Evolutionary conservation across 2,797 vertebrate genomes (phyloP).

Genomic region (Aphelocoma californica): DNA sequence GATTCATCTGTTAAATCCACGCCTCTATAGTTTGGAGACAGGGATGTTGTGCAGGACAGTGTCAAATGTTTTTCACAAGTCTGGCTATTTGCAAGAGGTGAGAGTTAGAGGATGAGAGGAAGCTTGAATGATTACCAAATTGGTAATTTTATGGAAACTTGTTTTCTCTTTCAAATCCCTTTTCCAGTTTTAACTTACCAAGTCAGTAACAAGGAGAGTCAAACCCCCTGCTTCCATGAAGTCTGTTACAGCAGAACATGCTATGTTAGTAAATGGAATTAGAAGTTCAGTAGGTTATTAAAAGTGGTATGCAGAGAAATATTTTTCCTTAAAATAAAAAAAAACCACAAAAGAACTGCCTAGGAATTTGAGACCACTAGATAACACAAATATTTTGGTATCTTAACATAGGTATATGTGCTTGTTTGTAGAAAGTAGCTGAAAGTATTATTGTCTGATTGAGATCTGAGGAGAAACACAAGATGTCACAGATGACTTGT

Average conservation of each 20-base stretch:
- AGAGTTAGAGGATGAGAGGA: neutral
- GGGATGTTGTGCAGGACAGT: neutral
- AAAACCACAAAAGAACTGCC: neutral
- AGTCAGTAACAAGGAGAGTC: neutral
- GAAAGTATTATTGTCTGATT: neutral
- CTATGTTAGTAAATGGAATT: neutral
- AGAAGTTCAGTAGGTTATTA: neutral
- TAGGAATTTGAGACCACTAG: neutral
- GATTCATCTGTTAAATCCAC: neutral
- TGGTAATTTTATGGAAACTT: neutral
- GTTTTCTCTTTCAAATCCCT: neutral
- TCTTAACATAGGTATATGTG: neutral
- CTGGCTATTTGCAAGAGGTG: neutral
- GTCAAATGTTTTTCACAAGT: neutral
- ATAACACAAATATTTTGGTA: neutral
- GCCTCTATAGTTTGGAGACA: neutral
- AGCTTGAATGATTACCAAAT: neutral
- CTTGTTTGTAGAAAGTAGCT: neutral
- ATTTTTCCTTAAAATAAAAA: neutral
- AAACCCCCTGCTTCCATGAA: neutral
- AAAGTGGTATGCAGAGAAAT: neutral
- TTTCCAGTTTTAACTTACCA: neutral
- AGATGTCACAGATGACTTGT: neutral
- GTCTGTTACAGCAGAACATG: neutral
- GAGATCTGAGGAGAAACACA: neutral